Conservation (phyloP, 2,888 invertebrate genomes). For the Cheilosia urbana region DNA sequence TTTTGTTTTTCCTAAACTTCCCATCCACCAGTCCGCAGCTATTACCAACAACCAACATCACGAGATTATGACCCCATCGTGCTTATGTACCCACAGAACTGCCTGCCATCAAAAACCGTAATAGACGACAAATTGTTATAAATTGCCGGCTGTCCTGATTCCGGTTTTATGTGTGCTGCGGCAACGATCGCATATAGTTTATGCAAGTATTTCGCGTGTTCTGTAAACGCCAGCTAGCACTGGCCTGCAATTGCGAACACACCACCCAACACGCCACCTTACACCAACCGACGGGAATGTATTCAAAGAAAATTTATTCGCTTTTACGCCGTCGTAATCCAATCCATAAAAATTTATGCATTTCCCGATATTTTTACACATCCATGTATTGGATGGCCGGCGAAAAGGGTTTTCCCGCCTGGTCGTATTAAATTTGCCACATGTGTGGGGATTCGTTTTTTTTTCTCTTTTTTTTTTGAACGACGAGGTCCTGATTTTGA, state of each 20-base stretch:
- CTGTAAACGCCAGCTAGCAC: constrained; percentile 42
- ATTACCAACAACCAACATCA: constrained; percentile 55
- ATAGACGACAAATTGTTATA: constrained; percentile 75
- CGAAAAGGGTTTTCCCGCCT: constrained; percentile 19
- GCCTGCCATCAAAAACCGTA: constrained; percentile 60
- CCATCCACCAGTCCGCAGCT: constrained; percentile 35
- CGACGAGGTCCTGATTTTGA: constrained; percentile 59
- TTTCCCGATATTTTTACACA: constrained; percentile 74
- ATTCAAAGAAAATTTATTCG: constrained; percentile 71
- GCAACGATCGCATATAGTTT: constrained; percentile 39
- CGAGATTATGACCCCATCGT: constrained; percentile 62
- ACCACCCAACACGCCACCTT: constrained; percentile 25
- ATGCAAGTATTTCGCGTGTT: constrained; percentile 47
- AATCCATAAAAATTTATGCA: constrained; percentile 75
- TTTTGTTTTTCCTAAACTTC: constrained; percentile 34
- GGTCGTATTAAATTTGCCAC: constrained; percentile 41
- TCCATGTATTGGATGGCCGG: background rate
- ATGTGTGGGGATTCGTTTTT: constrained; percentile 51
- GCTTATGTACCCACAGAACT: constrained; percentile 38
- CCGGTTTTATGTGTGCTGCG: constrained; percentile 41
- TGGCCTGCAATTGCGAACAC: constrained; percentile 3
- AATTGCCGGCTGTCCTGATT: constrained; percentile 68
- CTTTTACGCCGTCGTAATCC: constrained; percentile 75
- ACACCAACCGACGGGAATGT: constrained; percentile 34
- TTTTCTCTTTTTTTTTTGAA: background rate